Conservation (phyloP, 1,140 invertebrate species). For the Drosophila lowei region DNA sequence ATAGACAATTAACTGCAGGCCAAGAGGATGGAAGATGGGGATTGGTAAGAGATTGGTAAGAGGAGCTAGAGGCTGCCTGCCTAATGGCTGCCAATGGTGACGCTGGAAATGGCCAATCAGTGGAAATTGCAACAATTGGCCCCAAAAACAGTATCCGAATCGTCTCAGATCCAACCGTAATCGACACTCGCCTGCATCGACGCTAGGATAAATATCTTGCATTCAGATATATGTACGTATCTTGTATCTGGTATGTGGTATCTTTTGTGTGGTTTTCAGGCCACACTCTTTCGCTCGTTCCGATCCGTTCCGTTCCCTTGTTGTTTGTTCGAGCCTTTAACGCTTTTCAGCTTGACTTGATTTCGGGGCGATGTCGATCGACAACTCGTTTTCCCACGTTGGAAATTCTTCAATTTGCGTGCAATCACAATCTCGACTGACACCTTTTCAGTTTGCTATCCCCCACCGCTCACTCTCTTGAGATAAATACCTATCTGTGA, state of each 20-base stretch:
- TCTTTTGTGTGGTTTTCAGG: constrained; percentile 59
- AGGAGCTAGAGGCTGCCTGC: constrained; percentile 5
- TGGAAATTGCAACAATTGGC: constrained; percentile 63
- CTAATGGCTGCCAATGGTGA: constrained; percentile 53
- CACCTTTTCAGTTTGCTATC: constrained; percentile 58
- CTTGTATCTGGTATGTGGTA: constrained; percentile 30
- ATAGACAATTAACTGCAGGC: constrained; percentile 72
- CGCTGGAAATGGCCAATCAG: constrained; percentile 68
- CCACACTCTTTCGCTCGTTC: neutral
- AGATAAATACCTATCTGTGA: constrained; percentile 28
- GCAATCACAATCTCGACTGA: constrained; percentile 76
- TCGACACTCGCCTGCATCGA: constrained; percentile 28
- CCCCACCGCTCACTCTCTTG: constrained; percentile 19
- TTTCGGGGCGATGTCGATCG: constrained; percentile 60
- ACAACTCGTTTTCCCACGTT: constrained; percentile 77
- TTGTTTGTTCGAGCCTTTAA: constrained; percentile 75
- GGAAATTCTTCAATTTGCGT: constrained; percentile 80
- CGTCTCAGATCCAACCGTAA: constrained; percentile 42
- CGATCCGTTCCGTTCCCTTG: constrained; percentile 3
- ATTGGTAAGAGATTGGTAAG: constrained; percentile 5
- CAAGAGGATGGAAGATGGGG: neutral
- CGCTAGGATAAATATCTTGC: too few relatives aligned
- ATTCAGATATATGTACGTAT: constrained; percentile 17
- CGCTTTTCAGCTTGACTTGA: constrained; percentile 70
- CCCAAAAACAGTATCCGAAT: constrained; percentile 31